Base-by-base conservation (phyloP, 1,140 invertebrate species). In the Drosophila pachea region DNA sequence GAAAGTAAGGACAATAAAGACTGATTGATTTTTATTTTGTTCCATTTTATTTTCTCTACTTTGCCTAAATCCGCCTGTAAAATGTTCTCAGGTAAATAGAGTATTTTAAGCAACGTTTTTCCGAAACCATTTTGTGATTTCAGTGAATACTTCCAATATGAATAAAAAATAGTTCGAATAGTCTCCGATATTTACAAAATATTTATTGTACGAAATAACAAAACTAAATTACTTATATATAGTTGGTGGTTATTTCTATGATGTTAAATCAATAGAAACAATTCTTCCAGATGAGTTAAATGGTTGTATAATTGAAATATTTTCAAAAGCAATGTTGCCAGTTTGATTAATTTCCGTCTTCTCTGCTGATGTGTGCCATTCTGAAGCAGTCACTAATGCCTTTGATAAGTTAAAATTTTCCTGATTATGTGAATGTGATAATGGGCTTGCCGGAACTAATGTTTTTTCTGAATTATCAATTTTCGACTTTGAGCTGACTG, bases 231-330 rank as follows among this genome's bases (percentile, higher is more conserved):
- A 52, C 49, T 72, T 54, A 68, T 50, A 53, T 50, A 53, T 55
- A 49, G n/a, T 60, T 62, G 54, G 32, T 52, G 50, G 43, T 50
- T 55, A 48, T 66, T 45, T 61, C 74, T 88, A 88, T 59, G 87
- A 76, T 58, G 87, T 88, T 74, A 88, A 77, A 75, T 88, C 87
- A 72, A 88, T 88, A 43, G 87, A 88, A 76, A 88, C 78, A 69
- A 86, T 74, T 62, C 86, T 79, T 42, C 73, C 68, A 49, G 66
- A 76, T 16, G 76, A 67, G 62, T 58, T 74, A 9, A 68, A 87
- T 5, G 72, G 60, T 42, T 70, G 84, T 49, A 74, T 50, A 54
- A 74, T 60, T 66, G 77, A 74, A 45, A 76, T 49, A 33, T 73
- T 56, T 29, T 82, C 71, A 59, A 64, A 73, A 42, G 68, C 47